phyloP scores from a whole-genome alignment of 2,888 invertebrate genomes.

The Nomada hirtipes region DNA sequence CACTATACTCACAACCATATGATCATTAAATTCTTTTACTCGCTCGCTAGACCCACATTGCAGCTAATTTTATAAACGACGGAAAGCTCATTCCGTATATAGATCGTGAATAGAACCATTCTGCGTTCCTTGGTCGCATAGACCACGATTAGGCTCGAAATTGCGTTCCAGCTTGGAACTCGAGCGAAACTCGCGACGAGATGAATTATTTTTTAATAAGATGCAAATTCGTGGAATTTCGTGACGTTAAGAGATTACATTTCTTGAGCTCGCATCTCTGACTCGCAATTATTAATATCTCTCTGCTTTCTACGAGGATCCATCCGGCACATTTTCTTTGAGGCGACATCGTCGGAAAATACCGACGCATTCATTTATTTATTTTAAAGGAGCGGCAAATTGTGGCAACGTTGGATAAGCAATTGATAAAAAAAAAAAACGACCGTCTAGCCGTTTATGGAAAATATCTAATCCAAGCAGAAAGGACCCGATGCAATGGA shows the following conservation, averaged over 20 bases:
- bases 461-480: background rate
- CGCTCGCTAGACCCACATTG: background rate
- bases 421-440: background rate
- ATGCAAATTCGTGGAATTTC: slow-evolving; percentile 41
- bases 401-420: background rate
- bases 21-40: too few species aligned
- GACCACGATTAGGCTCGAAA: slow-evolving; percentile 17
- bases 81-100: background rate
- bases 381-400: background rate
- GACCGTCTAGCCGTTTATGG: background rate
- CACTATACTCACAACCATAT: too few species aligned
- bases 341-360: background rate
- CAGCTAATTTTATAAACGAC: slow-evolving; percentile 24
- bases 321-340: background rate
- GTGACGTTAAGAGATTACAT: slow-evolving; percentile 28
- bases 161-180: background rate
- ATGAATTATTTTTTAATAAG: slow-evolving; percentile 50
- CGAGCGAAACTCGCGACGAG: background rate
- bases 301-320: slow-evolving; percentile 13
- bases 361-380: background rate
- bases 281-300: slow-evolving; percentile 5
- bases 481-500: too few species aligned
- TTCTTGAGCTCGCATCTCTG: slow-evolving; percentile 1
- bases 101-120: slow-evolving; percentile 1
- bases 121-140: background rate